These are phyloP conservation scores for Choristoneura fumiferana DNA, from an alignment of 1,140 invertebrate species.

Conservation along the genomic window DNA sequence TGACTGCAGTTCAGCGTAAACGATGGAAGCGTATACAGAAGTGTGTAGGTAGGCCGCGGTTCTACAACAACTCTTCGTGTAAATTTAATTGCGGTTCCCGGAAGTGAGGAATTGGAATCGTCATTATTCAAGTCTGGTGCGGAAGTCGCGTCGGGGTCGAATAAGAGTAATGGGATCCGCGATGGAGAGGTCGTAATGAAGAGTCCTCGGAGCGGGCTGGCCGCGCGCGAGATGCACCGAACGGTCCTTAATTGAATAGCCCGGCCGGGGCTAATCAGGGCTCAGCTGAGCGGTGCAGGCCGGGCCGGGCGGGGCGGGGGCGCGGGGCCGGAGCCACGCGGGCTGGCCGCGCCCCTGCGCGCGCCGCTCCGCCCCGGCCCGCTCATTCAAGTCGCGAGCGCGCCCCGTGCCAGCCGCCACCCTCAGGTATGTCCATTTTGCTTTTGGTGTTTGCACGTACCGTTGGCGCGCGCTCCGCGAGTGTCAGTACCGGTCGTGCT, in stretches of 20 bases:
- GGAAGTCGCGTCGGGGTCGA: slow-evolving; percentile 31
- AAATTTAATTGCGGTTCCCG: background rate
- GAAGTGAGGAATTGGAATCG: slow-evolving; percentile 32
- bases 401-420: slow-evolving; percentile 71
- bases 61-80: background rate
- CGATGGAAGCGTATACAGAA: background rate
- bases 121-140: slow-evolving; percentile 16
- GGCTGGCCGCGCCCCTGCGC: slow-evolving; percentile 72
- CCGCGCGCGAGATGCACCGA: slow-evolving; percentile 64
- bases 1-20: slow-evolving; percentile 8
- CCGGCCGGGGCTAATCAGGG: slow-evolving; percentile 72
- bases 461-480: slow-evolving; percentile 60
- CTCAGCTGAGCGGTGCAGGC: slow-evolving; percentile 65
- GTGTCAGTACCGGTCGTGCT: slow-evolving; percentile 55
- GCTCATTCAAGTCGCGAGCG: slow-evolving; percentile 74
- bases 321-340: slow-evolving; percentile 58
- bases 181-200: slow-evolving; percentile 62
- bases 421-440: slow-evolving; percentile 76
- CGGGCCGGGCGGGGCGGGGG: slow-evolving; percentile 31
- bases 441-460: slow-evolving; percentile 72
- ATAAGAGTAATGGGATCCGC: slow-evolving; percentile 55
- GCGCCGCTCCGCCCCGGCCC: slow-evolving; percentile 54
- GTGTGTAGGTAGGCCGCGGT: background rate
- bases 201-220: slow-evolving; percentile 47
- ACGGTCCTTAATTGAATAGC: slow-evolving; percentile 73